Conservation (phyloP, 1,140 invertebrate species). For the Adelges cooleyi region DNA sequence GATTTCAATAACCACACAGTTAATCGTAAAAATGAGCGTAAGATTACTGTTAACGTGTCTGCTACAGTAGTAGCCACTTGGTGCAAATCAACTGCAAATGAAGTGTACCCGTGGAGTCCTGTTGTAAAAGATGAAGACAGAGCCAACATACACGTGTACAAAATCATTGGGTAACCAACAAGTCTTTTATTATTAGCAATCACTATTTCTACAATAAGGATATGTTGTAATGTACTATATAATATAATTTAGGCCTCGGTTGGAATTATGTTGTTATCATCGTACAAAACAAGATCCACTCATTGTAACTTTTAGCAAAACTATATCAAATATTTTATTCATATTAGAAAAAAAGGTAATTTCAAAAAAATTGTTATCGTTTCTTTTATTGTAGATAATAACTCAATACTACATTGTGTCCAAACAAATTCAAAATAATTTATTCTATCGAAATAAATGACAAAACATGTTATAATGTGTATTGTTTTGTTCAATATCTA, state of each 20-base stretch:
- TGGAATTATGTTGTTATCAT: slow-evolving; percentile 50
- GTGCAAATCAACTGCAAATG: slow-evolving; percentile 64
- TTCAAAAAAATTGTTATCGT: no score
- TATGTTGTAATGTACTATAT: no score
- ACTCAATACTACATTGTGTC: no score
- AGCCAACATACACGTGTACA: slow-evolving; percentile 65
- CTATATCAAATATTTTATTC: slow-evolving; percentile 54
- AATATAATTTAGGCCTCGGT: slow-evolving; percentile 42
- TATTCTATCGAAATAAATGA: no score
- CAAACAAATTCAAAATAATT: no score
- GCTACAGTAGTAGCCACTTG: slow-evolving; percentile 49
- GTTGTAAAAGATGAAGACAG: slow-evolving; percentile 63
- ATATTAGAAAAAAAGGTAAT: slow-evolving; percentile 63
- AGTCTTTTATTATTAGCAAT: neutral
- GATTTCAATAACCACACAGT: neutral
- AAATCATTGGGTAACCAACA: slow-evolving; percentile 41
- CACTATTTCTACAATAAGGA: neutral
- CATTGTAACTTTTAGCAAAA: slow-evolving; percentile 51
- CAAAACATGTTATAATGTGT: no score
- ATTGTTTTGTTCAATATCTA: no score
- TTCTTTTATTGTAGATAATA: no score
- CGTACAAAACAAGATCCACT: slow-evolving; percentile 60
- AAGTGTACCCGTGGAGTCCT: slow-evolving; percentile 74
- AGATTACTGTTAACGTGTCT: slow-evolving; percentile 25
- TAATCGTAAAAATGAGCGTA: slow-evolving; percentile 9